Percentiles rank a stretch among this genome's conserved stretches.
Conservation (phyloP, 2,797 vertebrate species). For the Neomorphus geoffroyi region DNA sequence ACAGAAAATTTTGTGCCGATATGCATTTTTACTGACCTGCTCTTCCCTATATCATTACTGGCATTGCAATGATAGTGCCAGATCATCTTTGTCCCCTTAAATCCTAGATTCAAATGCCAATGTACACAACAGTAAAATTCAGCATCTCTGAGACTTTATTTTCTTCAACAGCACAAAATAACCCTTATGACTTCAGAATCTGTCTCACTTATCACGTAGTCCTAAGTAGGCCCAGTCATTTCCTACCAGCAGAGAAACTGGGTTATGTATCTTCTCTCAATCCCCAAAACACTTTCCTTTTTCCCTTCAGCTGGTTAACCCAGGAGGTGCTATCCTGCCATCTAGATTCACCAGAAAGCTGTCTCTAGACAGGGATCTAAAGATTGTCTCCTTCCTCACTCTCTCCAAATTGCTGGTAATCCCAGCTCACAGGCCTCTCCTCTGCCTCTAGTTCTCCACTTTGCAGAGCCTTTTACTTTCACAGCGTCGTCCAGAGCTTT, state of each 20-base stretch:
- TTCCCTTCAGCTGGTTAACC: neutral
- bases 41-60: neutral
- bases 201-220: accelerated
- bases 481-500: neutral
- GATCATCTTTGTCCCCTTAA: neutral
- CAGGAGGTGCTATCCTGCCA: neutral
- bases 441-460: neutral
- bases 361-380: neutral
- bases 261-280: neutral
- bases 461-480: neutral
- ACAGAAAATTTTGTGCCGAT: neutral
- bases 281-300: neutral
- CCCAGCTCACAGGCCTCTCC: neutral
- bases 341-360: neutral
- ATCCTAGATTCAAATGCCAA: neutral
- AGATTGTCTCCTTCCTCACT: neutral
- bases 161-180: neutral
- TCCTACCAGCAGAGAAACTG: neutral
- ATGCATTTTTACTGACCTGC: neutral
- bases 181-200: neutral
- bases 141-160: neutral
- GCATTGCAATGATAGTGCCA: neutral
- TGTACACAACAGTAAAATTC: neutral
- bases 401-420: neutral
- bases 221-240: neutral